These are phyloP conservation scores for Oceanodroma leucorhoa DNA, from an alignment of 2,797 vertebrate species.

Conservation along the genomic window DNA sequence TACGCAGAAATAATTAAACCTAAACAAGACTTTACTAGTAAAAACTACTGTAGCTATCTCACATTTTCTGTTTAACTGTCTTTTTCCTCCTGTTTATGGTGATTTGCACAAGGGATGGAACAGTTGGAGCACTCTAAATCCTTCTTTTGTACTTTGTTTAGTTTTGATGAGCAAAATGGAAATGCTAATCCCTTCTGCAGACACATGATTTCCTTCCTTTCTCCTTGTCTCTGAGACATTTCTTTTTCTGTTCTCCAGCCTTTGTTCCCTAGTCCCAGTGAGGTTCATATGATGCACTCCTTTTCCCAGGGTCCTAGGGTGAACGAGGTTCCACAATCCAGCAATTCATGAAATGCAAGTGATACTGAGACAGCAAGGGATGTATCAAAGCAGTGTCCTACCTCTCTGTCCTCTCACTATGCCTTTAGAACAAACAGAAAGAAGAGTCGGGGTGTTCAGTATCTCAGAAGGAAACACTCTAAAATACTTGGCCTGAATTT, in stretches of 20 bases:
- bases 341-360: background rate
- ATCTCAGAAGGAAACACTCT: background rate
- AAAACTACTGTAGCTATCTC: background rate
- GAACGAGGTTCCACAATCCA: background rate
- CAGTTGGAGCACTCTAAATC: conserved; percentile 46
- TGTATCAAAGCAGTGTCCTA: background rate
- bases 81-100: conserved; percentile 39
- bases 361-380: background rate
- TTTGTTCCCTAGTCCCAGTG: background rate
- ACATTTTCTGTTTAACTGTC: conserved; percentile 30
- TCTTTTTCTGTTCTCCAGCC: conserved; percentile 23
- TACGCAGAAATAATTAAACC: background rate
- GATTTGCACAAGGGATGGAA: background rate
- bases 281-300: background rate
- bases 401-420: background rate
- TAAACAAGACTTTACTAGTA: background rate
- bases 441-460: background rate
- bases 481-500: background rate
- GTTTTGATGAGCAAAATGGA: conserved; percentile 60
- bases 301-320: background rate
- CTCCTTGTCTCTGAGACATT: conserved; percentile 14
- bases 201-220: conserved; percentile 56
- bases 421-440: background rate
- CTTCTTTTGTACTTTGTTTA: conserved; percentile 57
- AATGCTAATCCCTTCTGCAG: conserved; percentile 55